Percentiles rank a stretch among this genome's conserved stretches.
Evolutionary conservation across 1,140 invertebrate genomes (phyloP).

Genomic region (Diprion similis): DNA sequence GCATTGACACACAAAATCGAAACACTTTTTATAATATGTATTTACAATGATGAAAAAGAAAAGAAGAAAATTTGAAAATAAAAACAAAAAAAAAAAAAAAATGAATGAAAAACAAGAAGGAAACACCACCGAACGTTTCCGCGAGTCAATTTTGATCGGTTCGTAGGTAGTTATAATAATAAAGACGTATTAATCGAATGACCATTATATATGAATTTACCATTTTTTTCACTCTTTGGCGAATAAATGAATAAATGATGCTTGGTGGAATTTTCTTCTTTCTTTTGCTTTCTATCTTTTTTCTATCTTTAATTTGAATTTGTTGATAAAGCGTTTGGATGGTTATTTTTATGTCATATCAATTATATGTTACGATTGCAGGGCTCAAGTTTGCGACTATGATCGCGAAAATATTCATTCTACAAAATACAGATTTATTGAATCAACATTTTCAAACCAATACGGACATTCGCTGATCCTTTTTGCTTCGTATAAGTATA

Average conservation of each 20-base stretch:
- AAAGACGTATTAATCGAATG: too few species aligned
- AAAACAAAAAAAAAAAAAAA: conserved; percentile 14
- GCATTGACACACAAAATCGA: conserved; percentile 17
- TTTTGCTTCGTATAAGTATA: too few species aligned
- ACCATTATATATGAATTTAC: too few species aligned
- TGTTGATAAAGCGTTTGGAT: not conserved
- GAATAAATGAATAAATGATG: not conserved
- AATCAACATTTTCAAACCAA: too few species aligned
- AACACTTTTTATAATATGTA: not conserved
- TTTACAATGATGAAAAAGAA: not conserved
- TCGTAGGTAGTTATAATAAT: too few species aligned
- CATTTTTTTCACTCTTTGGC: not conserved
- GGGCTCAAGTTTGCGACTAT: not conserved
- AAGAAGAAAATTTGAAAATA: not conserved
- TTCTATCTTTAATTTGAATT: too few species aligned
- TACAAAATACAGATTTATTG: too few species aligned
- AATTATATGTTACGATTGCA: not conserved
- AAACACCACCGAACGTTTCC: not conserved
- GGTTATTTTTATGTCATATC: not conserved
- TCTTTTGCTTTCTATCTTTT: not conserved
- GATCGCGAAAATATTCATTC: too few species aligned
- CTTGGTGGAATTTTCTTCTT: not conserved
- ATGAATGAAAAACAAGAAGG: not conserved
- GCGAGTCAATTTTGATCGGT: not conserved
- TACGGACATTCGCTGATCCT: too few species aligned